Percentiles rank a stretch among this genome's conserved stretches.
phyloP scores from a whole-genome alignment of 2,888 invertebrate species.

The Schrankia costaestrigalis region DNA sequence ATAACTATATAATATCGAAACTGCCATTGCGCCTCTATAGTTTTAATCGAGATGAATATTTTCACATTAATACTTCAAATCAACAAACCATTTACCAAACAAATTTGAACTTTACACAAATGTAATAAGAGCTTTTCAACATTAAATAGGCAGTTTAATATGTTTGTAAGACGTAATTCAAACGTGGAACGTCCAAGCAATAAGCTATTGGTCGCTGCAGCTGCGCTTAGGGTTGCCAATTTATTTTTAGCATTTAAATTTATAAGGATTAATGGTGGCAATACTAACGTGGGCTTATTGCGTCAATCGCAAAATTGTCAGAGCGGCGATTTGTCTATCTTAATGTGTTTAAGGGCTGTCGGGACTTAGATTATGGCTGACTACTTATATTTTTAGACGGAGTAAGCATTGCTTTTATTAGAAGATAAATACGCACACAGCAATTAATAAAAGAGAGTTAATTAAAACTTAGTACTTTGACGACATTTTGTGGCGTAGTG shows the following conservation, averaged over 20 bases:
- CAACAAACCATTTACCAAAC: constrained; percentile 9
- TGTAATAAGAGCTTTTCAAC: constrained; percentile 4
- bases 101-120: constrained; percentile 13
- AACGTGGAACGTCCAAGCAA: constrained; percentile 61
- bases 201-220: constrained; percentile 71
- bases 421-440: no score
- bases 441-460: no score
- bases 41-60: constrained; percentile 31
- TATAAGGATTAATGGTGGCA: constrained; percentile 61
- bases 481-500: no score
- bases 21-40: constrained; percentile 32
- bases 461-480: no score
- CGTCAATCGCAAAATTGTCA: constrained; percentile 45
- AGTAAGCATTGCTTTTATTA: not conserved
- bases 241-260: constrained; percentile 69
- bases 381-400: constrained; percentile 2
- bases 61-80: constrained; percentile 6
- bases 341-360: constrained; percentile 35
- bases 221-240: constrained; percentile 73
- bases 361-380: constrained; percentile 13
- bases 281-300: constrained; percentile 58
- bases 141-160: constrained; percentile 26
- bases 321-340: constrained; percentile 31
- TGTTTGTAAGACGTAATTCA: constrained; percentile 52
- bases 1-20: constrained; percentile 23